Conservation (phyloP, 2,888 invertebrate genomes). For the Dione vanillae region DNA sequence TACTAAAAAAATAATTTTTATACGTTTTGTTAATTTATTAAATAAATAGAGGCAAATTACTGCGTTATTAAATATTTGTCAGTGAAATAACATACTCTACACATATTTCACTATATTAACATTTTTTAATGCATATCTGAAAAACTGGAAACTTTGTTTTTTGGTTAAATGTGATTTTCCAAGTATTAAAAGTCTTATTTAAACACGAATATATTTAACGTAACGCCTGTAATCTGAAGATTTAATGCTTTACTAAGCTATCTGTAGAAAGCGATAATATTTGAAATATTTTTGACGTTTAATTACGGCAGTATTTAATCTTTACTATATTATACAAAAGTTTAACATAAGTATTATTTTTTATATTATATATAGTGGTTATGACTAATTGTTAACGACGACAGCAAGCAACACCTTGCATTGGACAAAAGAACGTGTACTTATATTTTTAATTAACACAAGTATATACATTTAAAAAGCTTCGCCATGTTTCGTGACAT, state of each 20-base stretch:
- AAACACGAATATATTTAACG: background rate
- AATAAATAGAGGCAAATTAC: background rate
- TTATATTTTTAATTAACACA: constrained; percentile 13
- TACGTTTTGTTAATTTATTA: no score
- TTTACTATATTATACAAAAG: background rate
- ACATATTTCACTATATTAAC: no score
- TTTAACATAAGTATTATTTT: background rate
- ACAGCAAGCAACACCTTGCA: constrained; percentile 11
- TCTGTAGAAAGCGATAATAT: background rate
- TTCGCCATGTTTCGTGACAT: constrained; percentile 15
- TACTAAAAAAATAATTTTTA: no score
- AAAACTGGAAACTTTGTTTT: background rate
- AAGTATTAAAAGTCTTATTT: background rate
- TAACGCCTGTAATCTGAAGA: background rate
- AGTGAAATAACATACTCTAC: background rate
- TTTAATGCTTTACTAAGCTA: background rate
- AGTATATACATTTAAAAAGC: background rate
- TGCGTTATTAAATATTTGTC: background rate
- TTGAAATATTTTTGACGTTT: background rate
- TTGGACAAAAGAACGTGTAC: background rate
- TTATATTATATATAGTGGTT: background rate
- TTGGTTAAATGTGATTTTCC: background rate
- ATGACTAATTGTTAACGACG: background rate
- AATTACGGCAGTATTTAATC: no score
- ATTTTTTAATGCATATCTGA: background rate